Conservation (phyloP, 2,888 invertebrate genomes). For the Iselma pallidipennis region DNA sequence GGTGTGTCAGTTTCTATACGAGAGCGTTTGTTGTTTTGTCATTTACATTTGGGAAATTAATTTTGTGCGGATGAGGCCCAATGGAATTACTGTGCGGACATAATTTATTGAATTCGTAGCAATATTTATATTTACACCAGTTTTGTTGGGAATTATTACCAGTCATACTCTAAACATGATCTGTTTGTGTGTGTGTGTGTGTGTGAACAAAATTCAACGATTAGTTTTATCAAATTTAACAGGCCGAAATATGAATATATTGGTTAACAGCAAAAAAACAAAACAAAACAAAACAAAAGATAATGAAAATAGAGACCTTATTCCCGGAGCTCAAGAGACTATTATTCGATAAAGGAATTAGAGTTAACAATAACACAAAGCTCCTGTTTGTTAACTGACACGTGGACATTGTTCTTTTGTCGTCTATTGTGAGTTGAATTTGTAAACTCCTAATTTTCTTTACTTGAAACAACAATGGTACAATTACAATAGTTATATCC, state of each 20-base stretch:
- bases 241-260: not conserved
- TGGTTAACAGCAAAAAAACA: not conserved
- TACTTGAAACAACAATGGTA: constrained; percentile 6
- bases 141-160: constrained; percentile 19
- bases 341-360: constrained; percentile 35
- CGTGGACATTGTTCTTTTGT: constrained; percentile 39
- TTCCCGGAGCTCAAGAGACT: constrained; percentile 30
- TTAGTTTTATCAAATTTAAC: constrained; percentile 2
- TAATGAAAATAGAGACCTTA: constrained; percentile 15
- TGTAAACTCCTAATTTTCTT: constrained; percentile 24
- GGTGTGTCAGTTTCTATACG: constrained; percentile 37
- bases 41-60: constrained; percentile 46
- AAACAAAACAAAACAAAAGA: not conserved
- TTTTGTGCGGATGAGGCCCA: constrained; percentile 30
- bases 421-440: constrained; percentile 30
- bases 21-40: constrained; percentile 43
- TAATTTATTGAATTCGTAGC: constrained; percentile 30
- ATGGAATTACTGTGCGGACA: constrained; percentile 21
- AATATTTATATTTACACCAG: constrained; percentile 28
- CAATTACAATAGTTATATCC: not conserved
- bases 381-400: constrained; percentile 24
- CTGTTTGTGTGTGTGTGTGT: not conserved
- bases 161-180: constrained; percentile 7
- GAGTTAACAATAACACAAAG: constrained; percentile 17
- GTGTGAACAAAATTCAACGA: constrained; percentile 7